Base-by-base conservation (phyloP, 1,140 invertebrate genomes). In the Scaptodrosophila lebanonensis region DNA sequence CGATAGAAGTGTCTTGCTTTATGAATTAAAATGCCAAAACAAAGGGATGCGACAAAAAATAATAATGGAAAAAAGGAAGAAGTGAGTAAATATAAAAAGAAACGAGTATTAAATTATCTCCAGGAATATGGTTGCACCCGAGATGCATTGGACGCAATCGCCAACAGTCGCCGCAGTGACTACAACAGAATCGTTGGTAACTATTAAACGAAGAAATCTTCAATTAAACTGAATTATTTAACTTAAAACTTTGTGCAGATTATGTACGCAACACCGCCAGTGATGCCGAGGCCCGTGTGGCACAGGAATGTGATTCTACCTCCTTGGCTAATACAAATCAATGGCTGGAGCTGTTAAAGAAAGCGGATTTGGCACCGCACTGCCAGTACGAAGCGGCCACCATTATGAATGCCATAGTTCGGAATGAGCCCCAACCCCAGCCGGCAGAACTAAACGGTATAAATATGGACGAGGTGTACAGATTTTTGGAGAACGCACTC, bases 321-420 rank as follows among this genome's bases (percentile, higher is more conserved):
- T 63, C 68, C n/a, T 36, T 85, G 6, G 62, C 33, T 32, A 77
- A 71, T 38, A 79, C 83, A 2, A 67, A 52, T 40, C 36, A 77
- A n/a, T 85, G 83, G 83, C 43, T 85, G 18, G 30, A 83, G 6
- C 18, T 75, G n/a, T 36, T 85, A 20, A 61, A 65, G 20, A 25
- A 17, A 0, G 35, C 59, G 9, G 29, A 66, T 0, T 38, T 77
- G 1, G 25, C 58, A 1, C 18, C 35, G 2, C 27, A 45, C 1
- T 83, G 83, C 16, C 40, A 68, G 15, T 83, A 50, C 35, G 83
- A 85, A 27, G 48, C 76, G 5, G 83, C 76, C 0, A 42, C 52
- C 0, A 50, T 71, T 8, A 2, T 83, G 1, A 79, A 83, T 38
- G 52, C 58, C 6, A 68, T 85, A 27, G 36, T 65, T 8, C 52